Conservation (phyloP, 2,888 invertebrate species). For the Caenorhabditis virilis region DNA sequence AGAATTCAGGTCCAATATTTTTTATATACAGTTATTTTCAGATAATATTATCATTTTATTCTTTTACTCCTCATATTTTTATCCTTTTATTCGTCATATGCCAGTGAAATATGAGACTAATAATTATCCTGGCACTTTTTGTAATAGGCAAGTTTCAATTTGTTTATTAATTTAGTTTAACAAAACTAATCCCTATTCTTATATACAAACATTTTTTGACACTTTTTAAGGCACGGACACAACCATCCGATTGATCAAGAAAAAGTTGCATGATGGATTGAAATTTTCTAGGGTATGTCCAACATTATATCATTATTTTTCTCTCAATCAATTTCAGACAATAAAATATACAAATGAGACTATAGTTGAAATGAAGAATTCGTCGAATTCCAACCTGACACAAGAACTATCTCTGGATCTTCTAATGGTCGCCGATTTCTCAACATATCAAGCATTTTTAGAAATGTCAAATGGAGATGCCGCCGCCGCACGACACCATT, state of each 20-base stretch:
- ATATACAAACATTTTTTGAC: no score
- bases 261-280: conserved; percentile 19
- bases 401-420: conserved; percentile 39
- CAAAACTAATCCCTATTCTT: no score
- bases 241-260: conserved; percentile 22
- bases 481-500: conserved; percentile 30
- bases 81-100: no score
- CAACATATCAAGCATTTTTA: conserved; percentile 43
- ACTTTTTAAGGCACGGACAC: background rate
- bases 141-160: no score
- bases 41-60: no score
- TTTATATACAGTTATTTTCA: no score
- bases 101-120: no score
- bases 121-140: no score
- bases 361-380: conserved; percentile 10
- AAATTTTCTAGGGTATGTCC: conserved; percentile 34
- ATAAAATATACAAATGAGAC: conserved; percentile 29
- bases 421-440: conserved; percentile 43
- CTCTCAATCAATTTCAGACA: conserved; percentile 9
- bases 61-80: no score
- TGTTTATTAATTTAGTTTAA: no score
- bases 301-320: no score
- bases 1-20: no score
- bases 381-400: conserved; percentile 16
- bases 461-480: conserved; percentile 44